Evolutionary conservation across 2,797 vertebrate genomes (phyloP).

Genomic region (Gephyroberyx darwinii): DNA sequence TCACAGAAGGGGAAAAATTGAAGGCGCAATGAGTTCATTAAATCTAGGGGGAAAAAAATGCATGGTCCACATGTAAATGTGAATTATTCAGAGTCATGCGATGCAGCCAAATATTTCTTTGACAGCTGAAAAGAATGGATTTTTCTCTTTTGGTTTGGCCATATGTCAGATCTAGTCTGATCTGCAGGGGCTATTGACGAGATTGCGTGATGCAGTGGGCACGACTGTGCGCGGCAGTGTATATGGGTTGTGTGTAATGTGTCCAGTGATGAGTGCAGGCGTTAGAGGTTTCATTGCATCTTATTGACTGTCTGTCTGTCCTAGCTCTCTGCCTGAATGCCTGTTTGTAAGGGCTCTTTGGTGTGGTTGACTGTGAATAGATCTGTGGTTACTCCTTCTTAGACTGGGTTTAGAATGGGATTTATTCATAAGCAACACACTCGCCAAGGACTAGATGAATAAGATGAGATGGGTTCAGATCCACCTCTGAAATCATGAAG

Average conservation of each 20-base stretch:
- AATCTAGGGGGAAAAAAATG: background rate
- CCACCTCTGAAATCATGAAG: background rate
- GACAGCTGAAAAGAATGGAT: too few species aligned
- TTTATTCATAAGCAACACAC: slow-evolving; percentile 13
- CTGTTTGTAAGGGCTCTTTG: slow-evolving; percentile 26
- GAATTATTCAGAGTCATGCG: slow-evolving; percentile 1
- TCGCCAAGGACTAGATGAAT: background rate
- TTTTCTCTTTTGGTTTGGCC: background rate
- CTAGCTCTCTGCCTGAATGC: slow-evolving; percentile 31
- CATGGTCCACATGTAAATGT: slow-evolving; percentile 9
- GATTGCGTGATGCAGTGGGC: background rate
- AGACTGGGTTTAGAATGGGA: slow-evolving; percentile 5
- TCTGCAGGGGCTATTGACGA: background rate
- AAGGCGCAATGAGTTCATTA: slow-evolving; percentile 16
- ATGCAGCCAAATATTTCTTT: too few species aligned
- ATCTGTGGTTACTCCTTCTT: slow-evolving; percentile 3
- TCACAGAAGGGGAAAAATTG: slow-evolving; percentile 4
- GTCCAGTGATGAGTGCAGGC: slow-evolving; percentile 43
- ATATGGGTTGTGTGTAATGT: slow-evolving; percentile 28
- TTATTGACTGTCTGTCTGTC: slow-evolving; percentile 50
- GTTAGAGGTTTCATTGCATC: slow-evolving; percentile 45
- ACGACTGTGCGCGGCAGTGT: slow-evolving; percentile 18
- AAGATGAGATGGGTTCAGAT: background rate
- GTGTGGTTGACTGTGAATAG: slow-evolving; percentile 49
- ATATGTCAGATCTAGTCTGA: slow-evolving; percentile 3